Evolutionary conservation across 1,140 invertebrate genomes (phyloP).

Genomic region (Bacillus rossius): DNA sequence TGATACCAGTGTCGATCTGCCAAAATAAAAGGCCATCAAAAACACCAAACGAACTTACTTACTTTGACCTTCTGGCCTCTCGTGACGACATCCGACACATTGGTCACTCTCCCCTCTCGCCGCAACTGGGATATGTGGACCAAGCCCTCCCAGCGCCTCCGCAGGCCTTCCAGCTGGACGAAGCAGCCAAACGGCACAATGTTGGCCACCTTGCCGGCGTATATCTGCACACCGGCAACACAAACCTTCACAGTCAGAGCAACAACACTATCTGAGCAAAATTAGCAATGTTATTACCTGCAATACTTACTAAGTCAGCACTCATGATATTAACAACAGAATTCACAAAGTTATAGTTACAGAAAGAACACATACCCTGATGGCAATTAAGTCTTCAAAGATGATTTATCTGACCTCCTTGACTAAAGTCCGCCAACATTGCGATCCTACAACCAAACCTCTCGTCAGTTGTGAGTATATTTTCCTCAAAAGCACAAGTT

Average conservation of each 20-base stretch:
- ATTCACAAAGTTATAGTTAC: background rate
- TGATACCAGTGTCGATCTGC: no score
- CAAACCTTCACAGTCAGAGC: conserved; percentile 4
- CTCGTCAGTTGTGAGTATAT: background rate
- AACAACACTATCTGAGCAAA: conserved; percentile 40
- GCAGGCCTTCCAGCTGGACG: conserved; percentile 89
- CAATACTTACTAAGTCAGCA: no score
- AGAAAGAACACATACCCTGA: background rate
- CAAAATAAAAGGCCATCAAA: no score
- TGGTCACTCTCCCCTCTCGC: conserved; percentile 88
- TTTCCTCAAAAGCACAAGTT: conserved; percentile 25
- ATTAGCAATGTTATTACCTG: conserved; percentile 34
- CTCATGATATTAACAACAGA: conserved; percentile 33
- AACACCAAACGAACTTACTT: no score
- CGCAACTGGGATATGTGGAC: conserved; percentile 96
- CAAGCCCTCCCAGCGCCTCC: conserved; percentile 86
- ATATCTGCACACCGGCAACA: conserved; percentile 62
- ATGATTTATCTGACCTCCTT: no score
- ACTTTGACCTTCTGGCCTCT: conserved; percentile 90
- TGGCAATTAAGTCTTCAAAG: background rate
- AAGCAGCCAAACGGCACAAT: conserved; percentile 98
- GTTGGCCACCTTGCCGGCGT: conserved; percentile 90
- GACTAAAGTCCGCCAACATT: no score
- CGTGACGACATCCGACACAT: conserved; percentile 89
- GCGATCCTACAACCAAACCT: no score